Percentiles rank a stretch among this genome's conserved stretches.
Evolutionary conservation across 2,113 vertebrate genomes (phyloP).

Genomic region (Carassius carassius): DNA sequence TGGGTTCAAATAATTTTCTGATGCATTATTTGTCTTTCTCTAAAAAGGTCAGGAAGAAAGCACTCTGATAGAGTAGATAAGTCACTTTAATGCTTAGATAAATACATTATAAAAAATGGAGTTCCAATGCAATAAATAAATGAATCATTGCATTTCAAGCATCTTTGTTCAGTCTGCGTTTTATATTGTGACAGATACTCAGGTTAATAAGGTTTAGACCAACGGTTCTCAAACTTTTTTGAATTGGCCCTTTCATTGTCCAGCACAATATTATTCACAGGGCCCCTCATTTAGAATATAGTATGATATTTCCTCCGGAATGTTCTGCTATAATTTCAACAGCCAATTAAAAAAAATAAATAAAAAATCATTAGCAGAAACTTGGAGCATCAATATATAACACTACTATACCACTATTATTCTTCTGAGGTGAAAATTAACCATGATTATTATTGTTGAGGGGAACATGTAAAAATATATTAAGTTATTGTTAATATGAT

Average conservation of each 20-base stretch:
- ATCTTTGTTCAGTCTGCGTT: not conserved
- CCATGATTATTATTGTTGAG: too few relatives aligned
- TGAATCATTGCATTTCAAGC: not conserved
- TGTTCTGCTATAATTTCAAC: too few relatives aligned
- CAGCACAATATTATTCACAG: not conserved
- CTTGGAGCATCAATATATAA: too few relatives aligned
- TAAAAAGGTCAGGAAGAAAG: not conserved
- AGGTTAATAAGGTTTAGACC: not conserved
- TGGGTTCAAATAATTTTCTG: conserved; percentile 1
- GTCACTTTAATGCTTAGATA: not conserved
- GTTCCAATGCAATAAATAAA: not conserved
- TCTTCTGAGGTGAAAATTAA: too few relatives aligned
- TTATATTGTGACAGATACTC: not conserved
- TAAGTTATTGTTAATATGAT: too few relatives aligned
- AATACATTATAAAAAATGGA: not conserved
- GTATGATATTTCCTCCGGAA: too few relatives aligned
- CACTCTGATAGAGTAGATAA: not conserved
- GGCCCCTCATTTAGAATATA: too few relatives aligned
- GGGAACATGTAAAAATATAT: too few relatives aligned
- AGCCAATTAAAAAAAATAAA: too few relatives aligned
- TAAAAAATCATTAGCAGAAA: too few relatives aligned
- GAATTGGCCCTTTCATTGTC: not conserved
- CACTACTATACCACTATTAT: too few relatives aligned
- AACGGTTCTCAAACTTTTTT: not conserved
- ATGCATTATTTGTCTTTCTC: not conserved